Base-by-base conservation (phyloP, 1,140 invertebrate genomes). In the Drosophila bocki region DNA sequence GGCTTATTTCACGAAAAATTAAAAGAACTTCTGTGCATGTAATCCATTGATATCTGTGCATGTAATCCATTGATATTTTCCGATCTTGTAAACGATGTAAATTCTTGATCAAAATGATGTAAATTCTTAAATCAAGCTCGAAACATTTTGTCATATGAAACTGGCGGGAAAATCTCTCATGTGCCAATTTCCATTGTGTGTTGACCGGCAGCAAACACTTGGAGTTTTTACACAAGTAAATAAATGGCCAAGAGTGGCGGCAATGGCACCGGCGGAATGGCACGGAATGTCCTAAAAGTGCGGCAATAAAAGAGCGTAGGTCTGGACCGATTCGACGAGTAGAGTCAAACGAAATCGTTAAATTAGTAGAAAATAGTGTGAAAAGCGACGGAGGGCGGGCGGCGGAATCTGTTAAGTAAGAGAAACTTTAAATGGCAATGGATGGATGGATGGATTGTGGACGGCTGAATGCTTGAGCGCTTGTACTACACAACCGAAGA, bases 361-460 rank as follows among this genome's bases (percentile, higher is more conserved):
- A 88, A 88, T 88, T 76, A 84, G 80, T 88, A 81, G 85, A 88
- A 90, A 88, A 88, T 84, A 84, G 84, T 90, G 84, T 88, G 85
- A 88, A 88, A 90, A 88, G 72, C 57, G 65, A 54, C 61, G 11
- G 48, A 35, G 39, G 39, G 41, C 22, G 19, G n/a, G 7, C 8
- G 64, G 48, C 42, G 56, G 50, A 80, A 61, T 74, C 65, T 83
- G 69, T 68, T 64, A 82, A 80, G 71, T 74, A 78, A 88, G 80
- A 83, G 68, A 83, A 88, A 86, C 81, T 84, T 79, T 75, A 88
- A 90, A 88, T 87, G 84, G 84, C 80, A 65, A 65, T 67, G 78
- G 64, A 48, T 48, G 47, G 64, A 84, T 87, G 81, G 81, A 88
- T 80, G 81, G 81, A 88, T 78, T 87, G 82, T 71, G 80, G 80